Evolutionary conservation across 1,140 invertebrate genomes (phyloP), one percentile per base, ranked within the genome.

Genomic region (Charaxes varanes): DNA sequence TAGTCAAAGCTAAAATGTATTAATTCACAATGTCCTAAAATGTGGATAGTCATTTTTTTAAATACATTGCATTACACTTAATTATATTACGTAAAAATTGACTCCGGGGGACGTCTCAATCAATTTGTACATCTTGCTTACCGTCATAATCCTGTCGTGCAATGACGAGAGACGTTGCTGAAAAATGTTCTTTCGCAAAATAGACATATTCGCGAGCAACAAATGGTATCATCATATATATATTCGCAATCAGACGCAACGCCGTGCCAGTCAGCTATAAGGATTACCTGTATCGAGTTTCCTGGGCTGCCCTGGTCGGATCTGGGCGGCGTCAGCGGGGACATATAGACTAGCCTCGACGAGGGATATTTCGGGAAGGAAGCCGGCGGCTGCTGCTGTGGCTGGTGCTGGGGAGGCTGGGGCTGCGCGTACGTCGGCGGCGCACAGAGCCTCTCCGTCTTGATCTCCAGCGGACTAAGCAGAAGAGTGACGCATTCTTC

Each of bases 221-320:
- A 41, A 89, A 89, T 48, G 89, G 89, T 45, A 89, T 89, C 53
- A 88, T 90, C 53, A 86, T 72, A 52, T 87, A 81, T 80, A 41
- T 70, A 52, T 33, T 65, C 64, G 64, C 69, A 52, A 57, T 56
- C 62, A 32, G 35, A 48, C 51, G 51, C 47, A 53, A 43, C 41
- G 37, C 31, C 2, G 16, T 26, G 16, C 5, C 4, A 32, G 21
- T 23, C 13, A 5, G 11, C 34, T 36, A 2, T 31, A 31, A 14
- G 10, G 10, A 32, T 53, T 73, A 85, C 83, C 83, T 85, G 82
- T 55, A 87, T 81, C 12, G 84, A 71, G 17, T 86, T 89, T 17
- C 92, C 89, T 0, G 92, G 92, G 34, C 91, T 93, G 18, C 92
- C 92, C 10, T 93, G 92, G 63, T 94, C 93, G 3, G 92, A 94